Percentiles rank a stretch among this genome's conserved stretches.
phyloP scores from a whole-genome alignment of 2,888 invertebrate genomes.

The Saturnia japonica region DNA sequence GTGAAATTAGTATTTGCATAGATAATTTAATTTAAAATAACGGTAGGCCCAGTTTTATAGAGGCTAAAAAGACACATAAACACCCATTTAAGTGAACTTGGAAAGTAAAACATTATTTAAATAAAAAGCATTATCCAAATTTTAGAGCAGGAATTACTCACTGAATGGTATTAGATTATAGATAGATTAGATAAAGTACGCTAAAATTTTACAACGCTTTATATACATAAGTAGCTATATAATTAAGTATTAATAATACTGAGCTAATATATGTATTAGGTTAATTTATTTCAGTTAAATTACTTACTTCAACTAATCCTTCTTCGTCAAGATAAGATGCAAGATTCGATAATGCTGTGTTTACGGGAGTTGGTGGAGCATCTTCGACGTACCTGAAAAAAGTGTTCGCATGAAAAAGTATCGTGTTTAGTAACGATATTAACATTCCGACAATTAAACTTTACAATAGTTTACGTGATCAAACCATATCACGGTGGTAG shows the following conservation, averaged over 20 bases:
- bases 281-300: background rate
- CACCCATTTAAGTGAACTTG: no score
- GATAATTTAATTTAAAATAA: background rate
- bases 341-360: slow-evolving; percentile 63
- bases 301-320: slow-evolving; percentile 57
- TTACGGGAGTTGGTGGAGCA: slow-evolving; percentile 63
- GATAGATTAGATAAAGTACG: no score
- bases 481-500: no score
- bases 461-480: background rate
- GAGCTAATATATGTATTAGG: no score
- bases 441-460: background rate
- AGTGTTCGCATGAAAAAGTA: background rate
- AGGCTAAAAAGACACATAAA: no score
- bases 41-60: background rate
- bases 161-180: no score
- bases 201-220: no score
- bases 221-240: background rate
- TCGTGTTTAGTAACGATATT: background rate
- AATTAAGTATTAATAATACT: background rate
- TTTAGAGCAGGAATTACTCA: no score
- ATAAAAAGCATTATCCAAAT: no score
- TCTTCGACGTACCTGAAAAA: slow-evolving; percentile 65
- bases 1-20: background rate
- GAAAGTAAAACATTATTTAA: no score
- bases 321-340: slow-evolving; percentile 63